Conservation (phyloP, 2,888 invertebrate species). For the Therioaphis trifolii region DNA sequence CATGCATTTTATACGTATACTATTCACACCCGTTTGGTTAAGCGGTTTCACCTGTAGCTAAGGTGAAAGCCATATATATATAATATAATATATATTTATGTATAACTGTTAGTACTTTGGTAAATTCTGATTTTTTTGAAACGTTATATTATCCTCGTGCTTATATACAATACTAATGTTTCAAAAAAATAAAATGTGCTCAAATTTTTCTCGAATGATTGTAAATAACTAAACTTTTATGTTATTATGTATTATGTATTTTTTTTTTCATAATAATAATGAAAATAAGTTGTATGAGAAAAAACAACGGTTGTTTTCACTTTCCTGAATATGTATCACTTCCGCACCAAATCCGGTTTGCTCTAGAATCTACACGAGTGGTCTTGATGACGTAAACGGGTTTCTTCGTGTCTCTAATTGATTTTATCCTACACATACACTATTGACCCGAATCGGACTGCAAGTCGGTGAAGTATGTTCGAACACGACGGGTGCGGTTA, state of each 20-base stretch:
- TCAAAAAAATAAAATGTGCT: conserved; percentile 26
- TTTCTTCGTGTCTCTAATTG: conserved; percentile 12
- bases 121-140: conserved; percentile 25
- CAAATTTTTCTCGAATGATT: conserved; percentile 29
- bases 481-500: conserved; percentile 22
- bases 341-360: conserved; percentile 48
- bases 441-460: conserved; percentile 35
- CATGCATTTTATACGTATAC: background rate
- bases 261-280: conserved; percentile 9
- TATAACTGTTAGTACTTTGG: no score
- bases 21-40: conserved; percentile 42
- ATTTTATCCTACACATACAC: background rate
- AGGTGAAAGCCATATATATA: conserved; percentile 56
- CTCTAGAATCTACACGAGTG: no score
- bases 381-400: conserved; percentile 40
- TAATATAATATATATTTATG: no score
- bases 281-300: conserved; percentile 16
- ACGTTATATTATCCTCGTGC: conserved; percentile 17
- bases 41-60: conserved; percentile 42
- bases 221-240: conserved; percentile 28
- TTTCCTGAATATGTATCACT: conserved; percentile 37
- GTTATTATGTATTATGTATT: conserved; percentile 20
- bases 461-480: conserved; percentile 18
- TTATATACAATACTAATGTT: conserved; percentile 3
- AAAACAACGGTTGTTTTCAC: conserved; percentile 47